Evolutionary conservation across 2,888 invertebrate genomes (phyloP).

Genomic region (Euzophera pinguis): DNA sequence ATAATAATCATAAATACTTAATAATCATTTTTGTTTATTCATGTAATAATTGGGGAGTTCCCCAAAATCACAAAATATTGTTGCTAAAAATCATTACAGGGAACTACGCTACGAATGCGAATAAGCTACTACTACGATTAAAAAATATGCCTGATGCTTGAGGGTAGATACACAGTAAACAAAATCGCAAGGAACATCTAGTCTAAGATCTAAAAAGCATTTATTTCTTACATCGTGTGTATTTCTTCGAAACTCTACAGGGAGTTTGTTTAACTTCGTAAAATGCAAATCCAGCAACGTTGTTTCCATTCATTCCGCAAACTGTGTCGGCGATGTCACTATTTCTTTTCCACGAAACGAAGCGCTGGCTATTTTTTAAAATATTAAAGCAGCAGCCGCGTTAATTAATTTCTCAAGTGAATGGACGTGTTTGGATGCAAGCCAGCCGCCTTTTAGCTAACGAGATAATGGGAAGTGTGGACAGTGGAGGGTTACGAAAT

Average conservation of each 20-base stretch:
- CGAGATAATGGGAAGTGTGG: not conserved
- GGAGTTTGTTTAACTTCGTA: not conserved
- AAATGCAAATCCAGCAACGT: not conserved
- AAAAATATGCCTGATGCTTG: too few relatives aligned
- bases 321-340: not conserved
- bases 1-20: too few relatives aligned
- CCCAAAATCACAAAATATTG: too few relatives aligned
- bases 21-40: too few relatives aligned
- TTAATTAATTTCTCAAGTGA: constrained; percentile 7
- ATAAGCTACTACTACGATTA: too few relatives aligned
- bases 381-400: constrained; percentile 3
- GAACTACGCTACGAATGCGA: too few relatives aligned
- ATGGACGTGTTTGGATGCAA: not conserved
- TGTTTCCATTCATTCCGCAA: not conserved
- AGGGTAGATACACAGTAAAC: too few relatives aligned
- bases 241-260: not conserved
- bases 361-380: not conserved
- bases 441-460: constrained; percentile 1
- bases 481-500: not conserved
- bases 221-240: not conserved
- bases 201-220: not conserved
- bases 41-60: too few relatives aligned
- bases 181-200: too few relatives aligned
- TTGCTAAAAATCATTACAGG: too few relatives aligned
- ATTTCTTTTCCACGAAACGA: not conserved